Conservation (phyloP, 1,140 invertebrate species). For the Schlechtendalia chinensis region DNA sequence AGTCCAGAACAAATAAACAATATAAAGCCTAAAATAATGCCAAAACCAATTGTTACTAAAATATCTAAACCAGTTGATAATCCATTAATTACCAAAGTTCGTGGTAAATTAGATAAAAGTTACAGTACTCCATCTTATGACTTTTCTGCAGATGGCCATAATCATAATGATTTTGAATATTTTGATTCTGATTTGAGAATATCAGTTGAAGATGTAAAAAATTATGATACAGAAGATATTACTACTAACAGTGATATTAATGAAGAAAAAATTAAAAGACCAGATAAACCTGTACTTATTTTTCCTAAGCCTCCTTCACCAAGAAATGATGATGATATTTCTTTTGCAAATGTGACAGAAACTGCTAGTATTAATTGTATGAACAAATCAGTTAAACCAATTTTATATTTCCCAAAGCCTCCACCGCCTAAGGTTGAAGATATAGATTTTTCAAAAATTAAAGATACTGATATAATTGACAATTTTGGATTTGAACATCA, state of each 20-base stretch:
- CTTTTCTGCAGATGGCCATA: constrained; percentile 54
- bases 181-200: constrained; percentile 38
- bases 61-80: constrained; percentile 21
- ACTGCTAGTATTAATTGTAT: background rate
- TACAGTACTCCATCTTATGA: constrained; percentile 76
- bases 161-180: constrained; percentile 35
- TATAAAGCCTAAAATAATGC: constrained; percentile 55
- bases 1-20: constrained; percentile 52
- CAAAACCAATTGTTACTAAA: constrained; percentile 54
- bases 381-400: constrained; percentile 25
- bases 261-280: constrained; percentile 32
- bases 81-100: constrained; percentile 24
- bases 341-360: background rate
- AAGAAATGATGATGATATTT: constrained; percentile 12
- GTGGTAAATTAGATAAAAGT: constrained; percentile 70
- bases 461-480: background rate
- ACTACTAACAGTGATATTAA: background rate
- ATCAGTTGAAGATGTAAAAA: constrained; percentile 32
- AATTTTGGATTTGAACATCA: constrained; percentile 14
- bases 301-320: constrained; percentile 38
- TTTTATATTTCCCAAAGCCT: constrained; percentile 25
- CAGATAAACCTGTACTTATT: constrained; percentile 34
- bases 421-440: background rate
- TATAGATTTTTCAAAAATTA: background rate
- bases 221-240: background rate